Evolutionary conservation across 2,888 invertebrate species (phyloP), one percentile per base, ranked within the genome.

Genomic region (Epinotia brunnichana): DNA sequence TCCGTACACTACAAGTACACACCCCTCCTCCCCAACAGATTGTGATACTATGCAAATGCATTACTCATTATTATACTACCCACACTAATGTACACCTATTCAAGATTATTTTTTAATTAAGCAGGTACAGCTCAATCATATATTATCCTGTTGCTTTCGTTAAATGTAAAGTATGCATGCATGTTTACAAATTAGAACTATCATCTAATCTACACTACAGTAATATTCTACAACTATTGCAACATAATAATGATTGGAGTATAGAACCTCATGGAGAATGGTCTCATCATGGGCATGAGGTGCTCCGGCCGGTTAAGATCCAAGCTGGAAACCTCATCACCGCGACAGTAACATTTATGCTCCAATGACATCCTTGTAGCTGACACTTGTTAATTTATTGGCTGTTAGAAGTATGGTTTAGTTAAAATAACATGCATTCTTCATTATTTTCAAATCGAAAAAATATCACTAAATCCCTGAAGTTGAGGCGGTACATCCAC

Each of bases 201-300:
- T 7, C n/a, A 48, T 48, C 48, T 1, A n/a, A 48, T 5, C 15
- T 48, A n/a, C 48, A 48, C 48, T n/a, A 35, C n/a, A 53, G 19
- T 56, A 48, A 17, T 24, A 44, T 48, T 61, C 44, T 57, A 57
- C 67, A 44, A 21, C 21, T 61, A 15, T 44, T 44, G 15, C 21
- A 21, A 44, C 21, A 44, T 56, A 56, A 29, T 29, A 63, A 15
- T 5, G 24, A 62, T 51, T 54, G 54, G 35, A 44, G 67, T 41
- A 21, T 70, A 17, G 62, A 83, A 93, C 93, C 93, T 93, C 91
- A 92, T 88, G 7, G 92, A 91, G 80, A 92, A 92, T 0, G 93
- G 92, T 76, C 92, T 90, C 91, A 93, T 92, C 92, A 92, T 91
- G 0, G 93, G 93, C 85, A 92, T 83, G 29, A 93, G 86, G 75